A percentile compares a stretch with the other conserved stretches of the same genome.
Conservation (phyloP, 2,113 vertebrate genomes). For the Psilopsiagon aurifrons region DNA sequence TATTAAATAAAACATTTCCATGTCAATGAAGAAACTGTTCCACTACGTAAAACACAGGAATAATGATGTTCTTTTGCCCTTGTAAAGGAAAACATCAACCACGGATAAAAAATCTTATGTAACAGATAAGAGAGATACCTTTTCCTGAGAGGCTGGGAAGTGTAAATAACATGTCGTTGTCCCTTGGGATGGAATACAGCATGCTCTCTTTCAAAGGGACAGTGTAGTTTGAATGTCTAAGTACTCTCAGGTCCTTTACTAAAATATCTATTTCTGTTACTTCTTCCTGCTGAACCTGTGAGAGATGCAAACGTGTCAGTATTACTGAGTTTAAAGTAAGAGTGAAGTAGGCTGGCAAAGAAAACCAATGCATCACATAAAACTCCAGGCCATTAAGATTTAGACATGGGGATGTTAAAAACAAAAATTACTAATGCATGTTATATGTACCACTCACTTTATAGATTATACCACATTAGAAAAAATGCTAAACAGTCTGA, state of each 20-base stretch:
- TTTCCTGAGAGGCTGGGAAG: slow-evolving; percentile 80
- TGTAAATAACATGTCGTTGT: slow-evolving; percentile 84
- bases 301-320: slow-evolving; percentile 3
- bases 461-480: background rate
- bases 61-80: background rate
- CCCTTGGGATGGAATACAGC: slow-evolving; percentile 84
- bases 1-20: background rate
- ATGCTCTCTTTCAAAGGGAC: slow-evolving; percentile 87
- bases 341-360: background rate
- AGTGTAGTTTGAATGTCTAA: slow-evolving; percentile 83
- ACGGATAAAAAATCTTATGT: background rate
- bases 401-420: background rate
- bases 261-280: slow-evolving; percentile 89
- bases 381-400: background rate
- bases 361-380: background rate
- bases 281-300: slow-evolving; percentile 88
- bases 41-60: background rate
- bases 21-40: background rate
- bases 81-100: background rate
- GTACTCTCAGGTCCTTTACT: slow-evolving; percentile 82
- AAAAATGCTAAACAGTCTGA: background rate
- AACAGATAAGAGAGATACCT: slow-evolving; percentile 71
- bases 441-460: background rate
- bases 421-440: background rate
- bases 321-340: background rate